These are phyloP conservation scores for Calameuta pallipes DNA, from an alignment of 2,888 invertebrate species.

Conservation along the genomic window DNA sequence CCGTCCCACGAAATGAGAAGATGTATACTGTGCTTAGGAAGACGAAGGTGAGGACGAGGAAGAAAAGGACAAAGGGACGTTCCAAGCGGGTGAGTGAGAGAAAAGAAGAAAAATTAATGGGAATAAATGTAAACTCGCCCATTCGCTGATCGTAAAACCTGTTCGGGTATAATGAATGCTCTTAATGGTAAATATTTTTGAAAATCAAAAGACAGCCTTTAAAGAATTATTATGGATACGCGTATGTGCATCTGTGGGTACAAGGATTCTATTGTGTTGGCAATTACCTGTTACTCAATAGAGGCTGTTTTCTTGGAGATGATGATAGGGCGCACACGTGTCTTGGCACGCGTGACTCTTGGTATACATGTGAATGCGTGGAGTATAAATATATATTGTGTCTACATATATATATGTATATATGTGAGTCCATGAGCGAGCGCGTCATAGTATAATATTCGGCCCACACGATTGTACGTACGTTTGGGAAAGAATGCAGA, in stretches of 20 bases:
- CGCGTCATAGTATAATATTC: not conserved
- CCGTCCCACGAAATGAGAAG: not conserved
- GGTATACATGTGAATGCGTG: not conserved
- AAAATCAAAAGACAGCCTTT: not conserved
- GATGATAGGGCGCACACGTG: not conserved
- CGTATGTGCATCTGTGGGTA: not conserved
- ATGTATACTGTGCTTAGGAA: not conserved
- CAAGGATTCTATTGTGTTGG: not conserved
- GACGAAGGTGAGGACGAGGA: not conserved
- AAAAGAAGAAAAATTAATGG: not conserved
- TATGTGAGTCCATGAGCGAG: not conserved
- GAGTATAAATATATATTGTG: not conserved
- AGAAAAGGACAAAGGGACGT: not conserved
- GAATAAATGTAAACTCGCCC: not conserved
- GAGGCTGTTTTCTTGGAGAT: not conserved
- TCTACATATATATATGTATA: too few relatives aligned
- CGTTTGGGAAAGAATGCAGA: not conserved
- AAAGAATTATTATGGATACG: not conserved
- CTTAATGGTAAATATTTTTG: not conserved
- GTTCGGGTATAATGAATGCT: not conserved
- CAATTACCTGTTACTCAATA: not conserved
- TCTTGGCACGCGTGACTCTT: not conserved
- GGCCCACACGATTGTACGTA: conserved; percentile 1
- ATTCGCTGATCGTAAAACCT: not conserved
- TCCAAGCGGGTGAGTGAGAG: not conserved